Conservation (phyloP, 2,888 invertebrate species). For the Chesias legatella region DNA sequence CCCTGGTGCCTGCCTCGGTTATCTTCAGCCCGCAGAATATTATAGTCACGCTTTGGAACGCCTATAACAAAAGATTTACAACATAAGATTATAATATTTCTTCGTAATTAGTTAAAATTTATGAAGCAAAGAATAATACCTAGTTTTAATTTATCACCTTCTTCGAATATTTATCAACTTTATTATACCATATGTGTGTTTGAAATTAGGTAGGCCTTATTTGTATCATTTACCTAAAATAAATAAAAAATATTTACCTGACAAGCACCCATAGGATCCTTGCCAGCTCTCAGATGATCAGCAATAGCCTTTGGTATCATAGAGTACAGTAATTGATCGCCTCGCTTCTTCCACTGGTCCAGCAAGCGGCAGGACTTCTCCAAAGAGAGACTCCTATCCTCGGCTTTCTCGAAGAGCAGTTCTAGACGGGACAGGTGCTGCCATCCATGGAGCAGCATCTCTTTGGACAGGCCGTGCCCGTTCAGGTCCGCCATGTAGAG, state of each 20-base stretch:
- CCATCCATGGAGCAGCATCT: conserved; percentile 91
- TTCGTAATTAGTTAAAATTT: too few relatives aligned
- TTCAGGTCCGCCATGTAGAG: conserved; percentile 91
- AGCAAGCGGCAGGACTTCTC: conserved; percentile 88
- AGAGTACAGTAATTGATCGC: conserved; percentile 92
- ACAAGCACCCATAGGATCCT: conserved; percentile 88
- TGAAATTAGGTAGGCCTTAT: too few relatives aligned
- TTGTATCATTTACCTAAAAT: too few relatives aligned
- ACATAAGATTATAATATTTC: too few relatives aligned
- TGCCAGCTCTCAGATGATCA: conserved; percentile 87
- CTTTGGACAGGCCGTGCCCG: conserved; percentile 90
- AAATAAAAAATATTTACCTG: too few relatives aligned
- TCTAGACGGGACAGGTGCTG: conserved; percentile 90
- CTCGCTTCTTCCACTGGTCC: conserved; percentile 92
- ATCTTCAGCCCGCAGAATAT: conserved; percentile 88
- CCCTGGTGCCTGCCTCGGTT: conserved; percentile 60
- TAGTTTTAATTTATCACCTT: too few relatives aligned
- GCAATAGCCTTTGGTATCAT: conserved; percentile 95
- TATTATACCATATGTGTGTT: too few relatives aligned
- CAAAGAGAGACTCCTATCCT: conserved; percentile 87
- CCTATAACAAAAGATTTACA: conserved; percentile 76
- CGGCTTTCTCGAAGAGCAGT: conserved; percentile 90
- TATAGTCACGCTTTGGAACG: conserved; percentile 88
- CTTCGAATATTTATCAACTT: too few relatives aligned
- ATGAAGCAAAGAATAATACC: too few relatives aligned